A percentile compares a stretch with the other conserved stretches of the same genome.
These are phyloP conservation scores for Ormyrus pomaceus DNA, from an alignment of 2,888 invertebrate genomes.

Conservation along the genomic window DNA sequence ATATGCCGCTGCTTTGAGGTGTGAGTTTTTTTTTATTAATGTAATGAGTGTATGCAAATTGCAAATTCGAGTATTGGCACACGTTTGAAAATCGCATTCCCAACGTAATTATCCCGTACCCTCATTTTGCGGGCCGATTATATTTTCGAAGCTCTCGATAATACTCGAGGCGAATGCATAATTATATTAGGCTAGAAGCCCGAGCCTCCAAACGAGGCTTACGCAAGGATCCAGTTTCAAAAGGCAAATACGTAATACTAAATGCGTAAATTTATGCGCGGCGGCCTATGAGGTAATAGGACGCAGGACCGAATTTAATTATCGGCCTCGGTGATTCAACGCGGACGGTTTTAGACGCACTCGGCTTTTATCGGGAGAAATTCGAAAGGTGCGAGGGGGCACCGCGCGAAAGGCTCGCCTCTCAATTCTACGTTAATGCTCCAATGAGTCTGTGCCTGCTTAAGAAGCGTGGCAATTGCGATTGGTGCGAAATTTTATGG, in stretches of 20 bases:
- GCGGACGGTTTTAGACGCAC: neutral
- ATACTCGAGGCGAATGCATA: no score
- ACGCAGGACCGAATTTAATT: conserved; percentile 29
- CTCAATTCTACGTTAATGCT: neutral
- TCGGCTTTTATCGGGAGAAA: conserved; percentile 18
- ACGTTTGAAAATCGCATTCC: no score
- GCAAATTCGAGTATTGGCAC: no score
- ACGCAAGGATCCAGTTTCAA: conserved; percentile 11
- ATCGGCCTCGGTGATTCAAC: conserved; percentile 10
- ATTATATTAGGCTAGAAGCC: neutral
- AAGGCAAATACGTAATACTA: conserved; percentile 17
- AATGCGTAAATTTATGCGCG: conserved; percentile 34
- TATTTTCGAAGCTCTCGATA: no score
- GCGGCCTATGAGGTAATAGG: conserved; percentile 31
- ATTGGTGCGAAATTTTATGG: no score
- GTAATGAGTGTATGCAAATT: no score
- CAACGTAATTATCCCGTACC: no score
- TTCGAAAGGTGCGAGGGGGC: conserved; percentile 29
- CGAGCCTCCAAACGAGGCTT: conserved; percentile 22
- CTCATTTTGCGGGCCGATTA: no score
- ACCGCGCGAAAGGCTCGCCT: neutral
- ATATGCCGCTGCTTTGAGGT: no score
- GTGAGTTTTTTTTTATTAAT: no score
- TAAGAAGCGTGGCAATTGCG: no score
- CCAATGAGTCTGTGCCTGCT: neutral